Conservation (phyloP, 2,888 invertebrate genomes). For the Mythimna albipuncta region DNA sequence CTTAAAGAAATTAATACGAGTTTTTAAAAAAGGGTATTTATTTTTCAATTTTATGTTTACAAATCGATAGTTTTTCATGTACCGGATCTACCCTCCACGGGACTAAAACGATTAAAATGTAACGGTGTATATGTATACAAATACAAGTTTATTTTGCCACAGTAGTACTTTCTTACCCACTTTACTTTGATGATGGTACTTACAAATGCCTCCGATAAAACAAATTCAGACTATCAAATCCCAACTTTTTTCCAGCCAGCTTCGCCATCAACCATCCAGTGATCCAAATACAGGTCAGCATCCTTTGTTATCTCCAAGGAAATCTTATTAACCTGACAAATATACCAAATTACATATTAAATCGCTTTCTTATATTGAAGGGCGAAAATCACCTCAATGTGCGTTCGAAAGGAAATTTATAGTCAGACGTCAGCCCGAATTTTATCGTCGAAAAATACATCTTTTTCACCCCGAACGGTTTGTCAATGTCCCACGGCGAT, state of each 20-base stretch:
- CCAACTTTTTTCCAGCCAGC: neutral
- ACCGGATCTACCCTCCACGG: too few species aligned
- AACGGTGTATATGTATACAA: too few species aligned
- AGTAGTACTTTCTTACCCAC: neutral
- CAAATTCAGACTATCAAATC: conserved; percentile 8
- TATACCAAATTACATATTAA: conserved; percentile 60
- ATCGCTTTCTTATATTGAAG: conserved; percentile 64
- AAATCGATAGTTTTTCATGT: too few species aligned
- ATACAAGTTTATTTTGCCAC: too few species aligned
- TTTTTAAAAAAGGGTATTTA: too few species aligned
- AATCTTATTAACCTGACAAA: conserved; percentile 61
- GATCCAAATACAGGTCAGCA: conserved; percentile 18
- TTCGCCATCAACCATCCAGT: neutral
- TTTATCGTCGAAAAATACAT: conserved; percentile 87
- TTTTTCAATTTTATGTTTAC: too few species aligned
- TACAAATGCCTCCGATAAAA: neutral
- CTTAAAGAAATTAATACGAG: too few species aligned
- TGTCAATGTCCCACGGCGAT: conserved; percentile 86
- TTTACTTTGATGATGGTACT: neutral
- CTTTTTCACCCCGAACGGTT: conserved; percentile 85
- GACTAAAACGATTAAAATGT: too few species aligned
- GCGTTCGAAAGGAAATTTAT: conserved; percentile 71
- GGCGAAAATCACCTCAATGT: conserved; percentile 69
- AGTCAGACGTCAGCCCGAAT: conserved; percentile 75
- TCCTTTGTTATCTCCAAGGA: conserved; percentile 19